Base-by-base conservation (phyloP, 2,797 vertebrate genomes). In the Crossoptilon crossoptilon region DNA sequence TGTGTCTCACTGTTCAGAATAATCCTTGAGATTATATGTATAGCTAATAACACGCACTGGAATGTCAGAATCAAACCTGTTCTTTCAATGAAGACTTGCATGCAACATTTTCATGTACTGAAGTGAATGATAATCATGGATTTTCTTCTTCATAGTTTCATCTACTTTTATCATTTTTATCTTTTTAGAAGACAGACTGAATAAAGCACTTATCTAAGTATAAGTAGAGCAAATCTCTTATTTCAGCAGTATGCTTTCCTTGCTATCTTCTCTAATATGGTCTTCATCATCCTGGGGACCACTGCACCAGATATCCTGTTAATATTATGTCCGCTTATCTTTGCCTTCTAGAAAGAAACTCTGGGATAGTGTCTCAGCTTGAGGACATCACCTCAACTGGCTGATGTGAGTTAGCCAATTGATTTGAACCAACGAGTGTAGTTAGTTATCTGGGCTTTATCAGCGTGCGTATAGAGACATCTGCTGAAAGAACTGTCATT, bases 351-450 rank as follows among this genome's bases (percentile, higher is more conserved):
- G 43, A 87, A 82, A 43, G 14, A 81, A 59, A 37, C 22, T 79
- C 13, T 11, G 29, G 51, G 23, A 19, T 24, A 62, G 41, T 55
- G 37, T 22, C 63, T 82, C 37, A 87, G 23, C n/a, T 78, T 66
- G 37, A 76, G 46, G 31, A 79, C 75, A 66, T 59, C 56, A 72
- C 46, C 37, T 76, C 2, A 1, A 31, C 3, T 0, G 1, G 48
- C 10, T 53, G 72, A 91, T 39, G 41, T 55, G 22, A 81, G 44
- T 75, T 39, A 72, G 14, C 6, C 10, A 23, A 10, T 51, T 80
- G 59, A 91, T 95, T 81, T 91, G n/a, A 53, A 29, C 33, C 44
- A 69, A 11, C n/a, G 64, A 23, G 26, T 41, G 39, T 27, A 74
- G 43, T 69, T 49, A 53, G 58, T 21, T 70, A 35, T 55, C 48